phyloP scores from a whole-genome alignment of 2,113 vertebrate species.

The Perca schrenkii region DNA sequence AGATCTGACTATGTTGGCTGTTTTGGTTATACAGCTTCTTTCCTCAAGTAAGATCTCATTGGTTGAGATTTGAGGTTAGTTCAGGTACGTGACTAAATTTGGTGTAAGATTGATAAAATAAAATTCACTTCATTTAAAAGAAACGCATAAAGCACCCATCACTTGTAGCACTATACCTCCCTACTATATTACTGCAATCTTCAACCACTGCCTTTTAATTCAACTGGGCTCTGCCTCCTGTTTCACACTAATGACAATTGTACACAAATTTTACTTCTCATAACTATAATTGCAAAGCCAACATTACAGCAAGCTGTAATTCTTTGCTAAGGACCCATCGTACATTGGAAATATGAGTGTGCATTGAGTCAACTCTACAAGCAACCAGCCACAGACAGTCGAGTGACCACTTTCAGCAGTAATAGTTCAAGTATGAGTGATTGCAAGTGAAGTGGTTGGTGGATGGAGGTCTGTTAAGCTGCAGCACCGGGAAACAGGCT shows the following conservation, averaged over 20 bases:
- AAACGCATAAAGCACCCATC: not conserved
- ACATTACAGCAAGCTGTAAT: not conserved
- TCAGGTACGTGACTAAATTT: not conserved
- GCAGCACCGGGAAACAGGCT: slow-evolving; percentile 10
- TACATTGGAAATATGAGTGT: slow-evolving; percentile 24
- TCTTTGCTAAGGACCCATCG: not conserved
- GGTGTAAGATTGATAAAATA: no score
- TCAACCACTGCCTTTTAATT: not conserved
- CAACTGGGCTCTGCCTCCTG: not conserved
- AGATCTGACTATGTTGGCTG: not conserved
- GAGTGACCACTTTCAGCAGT: slow-evolving; percentile 66
- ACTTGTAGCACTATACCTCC: not conserved
- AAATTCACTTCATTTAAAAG: not conserved
- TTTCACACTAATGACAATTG: not conserved
- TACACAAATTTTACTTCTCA: slow-evolving; percentile 14
- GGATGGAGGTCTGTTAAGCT: slow-evolving; percentile 51
- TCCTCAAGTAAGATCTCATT: not conserved
- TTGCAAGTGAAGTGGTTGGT: slow-evolving; percentile 51
- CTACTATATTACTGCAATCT: not conserved
- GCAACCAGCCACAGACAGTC: slow-evolving; percentile 55
- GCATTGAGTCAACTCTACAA: slow-evolving; percentile 58
- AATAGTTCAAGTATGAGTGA: slow-evolving; percentile 67
- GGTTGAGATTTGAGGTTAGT: not conserved
- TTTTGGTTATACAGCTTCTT: not conserved
- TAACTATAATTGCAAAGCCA: slow-evolving; percentile 26